These are phyloP conservation scores for Camponotus fellah DNA, from an alignment of 2,888 invertebrate species.

Conservation along the genomic window DNA sequence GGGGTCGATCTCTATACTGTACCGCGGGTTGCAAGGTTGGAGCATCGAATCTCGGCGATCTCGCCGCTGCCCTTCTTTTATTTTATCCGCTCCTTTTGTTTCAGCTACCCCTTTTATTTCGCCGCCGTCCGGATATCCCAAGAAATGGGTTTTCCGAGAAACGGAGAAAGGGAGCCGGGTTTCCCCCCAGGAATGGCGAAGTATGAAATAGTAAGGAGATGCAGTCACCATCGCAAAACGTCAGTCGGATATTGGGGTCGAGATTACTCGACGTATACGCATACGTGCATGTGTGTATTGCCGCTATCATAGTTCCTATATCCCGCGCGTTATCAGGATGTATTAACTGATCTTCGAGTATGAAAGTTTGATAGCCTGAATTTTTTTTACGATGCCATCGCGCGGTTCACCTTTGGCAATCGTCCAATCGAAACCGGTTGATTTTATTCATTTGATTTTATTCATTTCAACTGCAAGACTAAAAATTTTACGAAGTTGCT, in stretches of 20 bases:
- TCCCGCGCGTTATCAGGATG: conserved; percentile 22
- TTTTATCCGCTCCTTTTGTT: conserved; percentile 41
- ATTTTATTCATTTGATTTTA: conserved; percentile 35
- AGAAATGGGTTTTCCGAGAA: conserved; percentile 50
- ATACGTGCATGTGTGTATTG: not conserved
- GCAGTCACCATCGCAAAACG: conserved; percentile 55
- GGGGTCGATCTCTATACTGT: not conserved
- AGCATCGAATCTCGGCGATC: conserved; percentile 21
- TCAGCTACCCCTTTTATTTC: conserved; percentile 42
- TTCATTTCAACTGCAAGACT: conserved; percentile 13
- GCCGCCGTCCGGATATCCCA: conserved; percentile 30
- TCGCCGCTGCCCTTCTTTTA: conserved; percentile 36
- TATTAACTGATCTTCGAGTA: conserved; percentile 36
- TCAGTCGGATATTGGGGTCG: conserved; percentile 54
- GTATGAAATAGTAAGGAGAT: conserved; percentile 59
- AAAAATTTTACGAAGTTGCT: conserved; percentile 36
- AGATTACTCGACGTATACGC: conserved; percentile 40
- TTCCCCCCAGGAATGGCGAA: conserved; percentile 44
- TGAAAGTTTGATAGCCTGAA: conserved; percentile 46
- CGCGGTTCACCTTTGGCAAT: conserved; percentile 21
- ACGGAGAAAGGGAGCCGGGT: conserved; percentile 36
- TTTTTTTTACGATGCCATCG: conserved; percentile 36
- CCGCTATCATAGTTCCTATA: not conserved
- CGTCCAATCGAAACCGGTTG: conserved; percentile 27
- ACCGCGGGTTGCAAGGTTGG: conserved; percentile 5